These are phyloP conservation scores for Sebastolobus alascanus DNA, from an alignment of 2,797 vertebrate species.

Conservation along the genomic window DNA sequence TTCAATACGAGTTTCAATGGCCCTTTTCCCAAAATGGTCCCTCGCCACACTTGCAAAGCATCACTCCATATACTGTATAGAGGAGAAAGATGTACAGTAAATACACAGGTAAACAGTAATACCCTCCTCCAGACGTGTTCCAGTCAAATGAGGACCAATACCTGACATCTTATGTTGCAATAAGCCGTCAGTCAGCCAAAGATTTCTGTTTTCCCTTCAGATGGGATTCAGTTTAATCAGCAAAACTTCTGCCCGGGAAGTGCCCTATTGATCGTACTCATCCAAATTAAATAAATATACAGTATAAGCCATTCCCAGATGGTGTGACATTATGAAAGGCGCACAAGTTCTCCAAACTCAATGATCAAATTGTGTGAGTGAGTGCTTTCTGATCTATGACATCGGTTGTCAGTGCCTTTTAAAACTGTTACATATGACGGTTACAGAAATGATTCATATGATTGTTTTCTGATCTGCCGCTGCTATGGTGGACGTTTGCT, in stretches of 20 bases:
- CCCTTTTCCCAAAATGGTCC: conserved; percentile 19
- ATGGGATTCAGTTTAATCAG: background rate
- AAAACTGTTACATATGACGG: background rate
- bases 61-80: background rate
- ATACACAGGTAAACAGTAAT: background rate
- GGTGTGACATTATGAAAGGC: background rate
- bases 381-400: background rate
- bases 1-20: conserved; percentile 10
- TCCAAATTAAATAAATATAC: background rate
- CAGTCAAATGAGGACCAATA: conserved; percentile 7
- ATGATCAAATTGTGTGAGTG: conserved; percentile 7
- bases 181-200: background rate
- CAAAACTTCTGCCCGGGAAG: background rate
- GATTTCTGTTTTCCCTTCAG: background rate
- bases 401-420: background rate
- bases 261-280: background rate
- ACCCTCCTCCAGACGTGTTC: background rate
- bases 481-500: background rate
- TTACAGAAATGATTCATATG: background rate
- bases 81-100: conserved; percentile 8
- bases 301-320: background rate
- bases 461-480: background rate
- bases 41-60: background rate
- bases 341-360: background rate
- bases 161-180: background rate